Conservation (phyloP, 2,113 vertebrate species). For the Nanorana parkeri region DNA sequence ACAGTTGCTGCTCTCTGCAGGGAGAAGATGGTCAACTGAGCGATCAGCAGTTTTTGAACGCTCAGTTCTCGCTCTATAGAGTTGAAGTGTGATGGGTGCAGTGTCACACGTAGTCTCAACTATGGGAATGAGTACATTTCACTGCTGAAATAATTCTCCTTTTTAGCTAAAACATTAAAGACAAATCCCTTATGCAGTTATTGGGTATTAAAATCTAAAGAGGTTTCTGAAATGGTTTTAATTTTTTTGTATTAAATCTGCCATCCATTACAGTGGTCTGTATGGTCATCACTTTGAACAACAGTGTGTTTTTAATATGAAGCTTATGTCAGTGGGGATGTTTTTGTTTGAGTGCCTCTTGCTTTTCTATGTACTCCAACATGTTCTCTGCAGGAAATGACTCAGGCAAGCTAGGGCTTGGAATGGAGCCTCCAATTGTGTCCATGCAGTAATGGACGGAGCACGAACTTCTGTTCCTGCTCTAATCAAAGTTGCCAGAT, state of each 20-base stretch:
- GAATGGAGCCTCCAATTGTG: conserved; percentile 54
- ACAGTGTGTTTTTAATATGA: conserved; percentile 39
- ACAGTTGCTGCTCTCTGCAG: no score
- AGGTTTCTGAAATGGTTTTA: neutral
- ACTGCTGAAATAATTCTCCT: no score
- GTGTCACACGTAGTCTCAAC: no score
- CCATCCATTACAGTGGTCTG: neutral
- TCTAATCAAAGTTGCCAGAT: conserved; percentile 15
- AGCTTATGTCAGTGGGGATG: conserved; percentile 27
- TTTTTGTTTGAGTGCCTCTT: conserved; percentile 52
- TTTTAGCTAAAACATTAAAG: neutral
- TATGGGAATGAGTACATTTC: no score
- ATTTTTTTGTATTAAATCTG: conserved; percentile 18
- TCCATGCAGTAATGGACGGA: conserved; percentile 20
- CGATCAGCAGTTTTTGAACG: no score
- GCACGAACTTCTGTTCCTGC: conserved; percentile 34
- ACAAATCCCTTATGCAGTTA: neutral
- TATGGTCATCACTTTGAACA: conserved; percentile 28
- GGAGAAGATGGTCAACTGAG: no score
- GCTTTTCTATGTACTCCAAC: conserved; percentile 47
- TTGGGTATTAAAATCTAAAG: no score
- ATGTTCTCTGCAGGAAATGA: conserved; percentile 55
- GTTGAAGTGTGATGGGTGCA: no score
- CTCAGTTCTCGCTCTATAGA: no score
- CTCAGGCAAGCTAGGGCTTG: conserved; percentile 44